A percentile compares a stretch with the other conserved stretches of the same genome.
Conservation (phyloP, 2,888 invertebrate species). For the Tortrix viridana region DNA sequence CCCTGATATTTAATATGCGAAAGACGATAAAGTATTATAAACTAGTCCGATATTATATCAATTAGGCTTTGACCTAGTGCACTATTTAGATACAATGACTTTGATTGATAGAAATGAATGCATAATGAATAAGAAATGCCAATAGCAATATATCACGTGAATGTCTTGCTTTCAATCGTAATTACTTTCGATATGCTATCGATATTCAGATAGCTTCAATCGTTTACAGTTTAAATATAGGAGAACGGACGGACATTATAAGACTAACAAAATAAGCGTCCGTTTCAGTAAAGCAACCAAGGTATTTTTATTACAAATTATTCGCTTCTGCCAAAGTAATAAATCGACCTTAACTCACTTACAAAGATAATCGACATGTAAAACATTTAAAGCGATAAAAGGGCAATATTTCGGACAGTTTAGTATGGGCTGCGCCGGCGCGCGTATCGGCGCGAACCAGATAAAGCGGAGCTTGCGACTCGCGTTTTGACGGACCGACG, state of each 20-base stretch:
- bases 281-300: too few relatives aligned
- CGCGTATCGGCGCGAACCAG: slow-evolving; percentile 57
- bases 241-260: too few relatives aligned
- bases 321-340: not conserved
- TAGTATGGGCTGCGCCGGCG: slow-evolving; percentile 53
- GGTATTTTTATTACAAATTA: too few relatives aligned
- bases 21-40: too few relatives aligned
- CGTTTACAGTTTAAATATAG: too few relatives aligned
- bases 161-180: slow-evolving; percentile 12
- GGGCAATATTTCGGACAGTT: slow-evolving; percentile 50
- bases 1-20: too few relatives aligned
- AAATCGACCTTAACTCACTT: not conserved
- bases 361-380: slow-evolving; percentile 53
- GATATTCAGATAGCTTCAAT: not conserved
- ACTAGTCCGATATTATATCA: not conserved
- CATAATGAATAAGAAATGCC: slow-evolving; percentile 15
- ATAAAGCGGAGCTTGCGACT: slow-evolving; percentile 58
- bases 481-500: slow-evolving; percentile 57
- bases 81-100: slow-evolving; percentile 1
- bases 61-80: slow-evolving; percentile 3
- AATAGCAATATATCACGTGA: slow-evolving; percentile 28
- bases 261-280: too few relatives aligned
- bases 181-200: not conserved
- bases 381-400: slow-evolving; percentile 58
- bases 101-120: slow-evolving; percentile 21